phyloP scores from a whole-genome alignment of 2,888 invertebrate genomes.

The Pterostichus madidus region DNA sequence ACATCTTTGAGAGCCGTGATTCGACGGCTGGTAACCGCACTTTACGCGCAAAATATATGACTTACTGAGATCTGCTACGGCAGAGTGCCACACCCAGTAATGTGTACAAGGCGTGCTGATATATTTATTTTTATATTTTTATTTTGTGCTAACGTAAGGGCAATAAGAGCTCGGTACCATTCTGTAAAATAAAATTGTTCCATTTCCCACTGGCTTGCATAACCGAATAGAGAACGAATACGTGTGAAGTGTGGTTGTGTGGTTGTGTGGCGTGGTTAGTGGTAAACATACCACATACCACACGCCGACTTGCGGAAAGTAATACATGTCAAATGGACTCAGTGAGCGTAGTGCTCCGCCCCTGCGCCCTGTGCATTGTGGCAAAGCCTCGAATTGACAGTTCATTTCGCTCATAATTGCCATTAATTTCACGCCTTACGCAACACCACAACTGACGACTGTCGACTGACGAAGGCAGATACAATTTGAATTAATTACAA shows the following conservation, averaged over 20 bases:
- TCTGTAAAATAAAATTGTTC: too few species aligned
- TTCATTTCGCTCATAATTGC: constrained; percentile 76
- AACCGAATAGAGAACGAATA: background rate
- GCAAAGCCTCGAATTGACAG: constrained; percentile 76
- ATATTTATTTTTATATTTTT: too few species aligned
- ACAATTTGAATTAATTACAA: constrained; percentile 63
- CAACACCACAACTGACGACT: constrained; percentile 68
- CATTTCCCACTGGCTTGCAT: too few species aligned
- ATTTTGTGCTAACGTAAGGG: too few species aligned
- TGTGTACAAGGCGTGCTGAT: too few species aligned
- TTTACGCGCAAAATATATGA: too few species aligned
- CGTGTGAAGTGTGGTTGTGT: background rate
- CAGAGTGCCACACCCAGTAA: too few species aligned
- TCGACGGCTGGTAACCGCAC: too few species aligned
- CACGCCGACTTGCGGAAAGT: constrained; percentile 69
- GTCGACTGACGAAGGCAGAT: constrained; percentile 47
- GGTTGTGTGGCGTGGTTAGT: constrained; percentile 7
- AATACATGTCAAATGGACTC: constrained; percentile 74
- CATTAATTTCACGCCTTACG: constrained; percentile 76
- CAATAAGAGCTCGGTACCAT: too few species aligned
- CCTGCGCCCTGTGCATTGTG: constrained; percentile 73
- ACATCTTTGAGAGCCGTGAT: too few species aligned
- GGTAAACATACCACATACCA: constrained; percentile 10
- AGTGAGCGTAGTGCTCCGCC: constrained; percentile 69
- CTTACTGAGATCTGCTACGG: too few species aligned